phyloP scores from a whole-genome alignment of 1,140 invertebrate genomes.

The Campoletis sonorensis region DNA sequence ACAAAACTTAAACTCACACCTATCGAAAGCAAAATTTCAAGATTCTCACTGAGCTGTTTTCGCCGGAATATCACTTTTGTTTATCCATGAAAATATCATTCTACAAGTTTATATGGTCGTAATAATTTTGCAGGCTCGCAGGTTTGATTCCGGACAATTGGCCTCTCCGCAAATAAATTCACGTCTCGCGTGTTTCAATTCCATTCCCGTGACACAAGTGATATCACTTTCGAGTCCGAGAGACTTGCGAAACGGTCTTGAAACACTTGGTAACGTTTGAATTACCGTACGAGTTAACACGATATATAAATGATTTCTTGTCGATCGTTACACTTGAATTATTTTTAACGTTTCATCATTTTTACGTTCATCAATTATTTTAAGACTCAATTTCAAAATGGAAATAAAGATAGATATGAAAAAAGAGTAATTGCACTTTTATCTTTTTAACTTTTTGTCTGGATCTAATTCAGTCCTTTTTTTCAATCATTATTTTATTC shows the following conservation, averaged over 20 bases:
- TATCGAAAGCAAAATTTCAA: no score
- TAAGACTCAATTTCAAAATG: no score
- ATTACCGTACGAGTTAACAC: neutral
- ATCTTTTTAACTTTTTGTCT: no score
- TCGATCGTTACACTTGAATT: neutral
- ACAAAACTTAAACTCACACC: no score
- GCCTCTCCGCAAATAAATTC: neutral
- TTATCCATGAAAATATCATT: no score
- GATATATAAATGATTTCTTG: neutral
- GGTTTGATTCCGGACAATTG: neutral
- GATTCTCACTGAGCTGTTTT: no score
- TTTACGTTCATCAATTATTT: neutral
- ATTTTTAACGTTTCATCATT: neutral
- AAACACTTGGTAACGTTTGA: neutral
- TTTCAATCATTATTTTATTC: no score
- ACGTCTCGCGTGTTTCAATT: conserved; percentile 10
- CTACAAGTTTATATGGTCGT: no score
- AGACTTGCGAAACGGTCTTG: neutral
- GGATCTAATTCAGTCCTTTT: no score
- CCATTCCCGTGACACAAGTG: neutral
- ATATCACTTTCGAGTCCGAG: conserved; percentile 6
- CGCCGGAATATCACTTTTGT: no score
- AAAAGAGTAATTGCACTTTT: no score
- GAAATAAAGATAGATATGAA: no score
- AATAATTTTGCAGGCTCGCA: neutral